Evolutionary conservation across 2,113 vertebrate species (phyloP).

Genomic region (Stigmatopora nigra): DNA sequence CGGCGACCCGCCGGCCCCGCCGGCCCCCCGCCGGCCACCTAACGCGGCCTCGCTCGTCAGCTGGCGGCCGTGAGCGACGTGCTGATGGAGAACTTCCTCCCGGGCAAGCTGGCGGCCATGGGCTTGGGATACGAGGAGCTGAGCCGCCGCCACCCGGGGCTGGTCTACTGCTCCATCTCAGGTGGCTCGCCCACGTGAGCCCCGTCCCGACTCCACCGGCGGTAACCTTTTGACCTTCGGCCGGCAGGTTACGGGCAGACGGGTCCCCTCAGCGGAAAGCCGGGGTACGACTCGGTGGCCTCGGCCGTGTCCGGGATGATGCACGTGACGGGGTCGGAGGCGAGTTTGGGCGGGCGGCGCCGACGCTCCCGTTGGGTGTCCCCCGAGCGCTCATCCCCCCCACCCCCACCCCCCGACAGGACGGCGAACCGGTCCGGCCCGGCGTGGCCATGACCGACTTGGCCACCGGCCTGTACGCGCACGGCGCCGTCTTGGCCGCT

Average conservation of each 20-base stretch:
- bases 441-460: slow-evolving; percentile 96
- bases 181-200: slow-evolving; percentile 46
- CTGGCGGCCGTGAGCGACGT: slow-evolving; percentile 83
- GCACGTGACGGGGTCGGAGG: slow-evolving; percentile 91
- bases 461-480: slow-evolving; percentile 83
- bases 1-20: too few species aligned
- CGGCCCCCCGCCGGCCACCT: too few species aligned
- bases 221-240: background rate
- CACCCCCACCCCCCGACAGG: slow-evolving; percentile 58
- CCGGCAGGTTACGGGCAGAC: slow-evolving; percentile 87
- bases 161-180: slow-evolving; percentile 92
- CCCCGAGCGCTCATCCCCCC: background rate
- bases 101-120: slow-evolving; percentile 81
- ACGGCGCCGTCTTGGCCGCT: slow-evolving; percentile 87
- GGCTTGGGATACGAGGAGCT: slow-evolving; percentile 83
- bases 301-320: slow-evolving; percentile 90
- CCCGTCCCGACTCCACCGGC: too few species aligned
- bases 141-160: slow-evolving; percentile 69
- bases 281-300: slow-evolving; percentile 87
- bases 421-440: slow-evolving; percentile 82
- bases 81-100: slow-evolving; percentile 88
- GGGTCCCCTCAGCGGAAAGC: slow-evolving; percentile 77
- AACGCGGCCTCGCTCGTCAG: slow-evolving; percentile 52
- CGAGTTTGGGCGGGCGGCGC: slow-evolving; percentile 36
- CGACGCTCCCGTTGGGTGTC: too few species aligned